phyloP scores from a whole-genome alignment of 2,888 invertebrate species.

The Drosophila helvetica region DNA sequence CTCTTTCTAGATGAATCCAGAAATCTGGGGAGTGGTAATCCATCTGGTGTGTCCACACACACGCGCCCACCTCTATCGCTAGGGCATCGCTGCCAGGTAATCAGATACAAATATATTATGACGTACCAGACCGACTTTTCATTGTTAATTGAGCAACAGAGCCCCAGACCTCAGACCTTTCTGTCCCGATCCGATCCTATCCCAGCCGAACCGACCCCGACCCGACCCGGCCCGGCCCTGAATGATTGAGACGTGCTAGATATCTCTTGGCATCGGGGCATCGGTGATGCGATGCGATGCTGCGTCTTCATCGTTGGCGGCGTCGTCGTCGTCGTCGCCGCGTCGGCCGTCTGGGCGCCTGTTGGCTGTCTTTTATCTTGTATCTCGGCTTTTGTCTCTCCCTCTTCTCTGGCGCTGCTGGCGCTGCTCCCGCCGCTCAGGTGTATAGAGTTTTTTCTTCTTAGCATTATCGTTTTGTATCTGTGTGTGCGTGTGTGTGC shows the following conservation, averaged over 20 bases:
- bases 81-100: conserved; percentile 56
- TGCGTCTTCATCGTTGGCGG: conserved; percentile 28
- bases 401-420: conserved; percentile 57
- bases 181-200: conserved; percentile 4
- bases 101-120: conserved; percentile 79
- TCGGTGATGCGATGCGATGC: conserved; percentile 45
- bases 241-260: conserved; percentile 70
- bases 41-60: conserved; percentile 11
- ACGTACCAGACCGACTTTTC: conserved; percentile 71
- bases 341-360: conserved; percentile 54
- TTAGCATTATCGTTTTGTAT: conserved; percentile 57
- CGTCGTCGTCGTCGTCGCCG: conserved; percentile 28
- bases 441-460: conserved; percentile 44
- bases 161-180: conserved; percentile 47
- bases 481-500: conserved; percentile 18
- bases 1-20: neutral
- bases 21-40: neutral
- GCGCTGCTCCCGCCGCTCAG: conserved; percentile 41
- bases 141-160: conserved; percentile 70
- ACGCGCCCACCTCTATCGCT: conserved; percentile 12
- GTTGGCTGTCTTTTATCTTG: conserved; percentile 53
- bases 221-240: conserved; percentile 55
- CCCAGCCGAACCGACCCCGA: neutral
- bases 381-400: conserved; percentile 36
- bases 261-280: conserved; percentile 65